Base-by-base conservation (phyloP, 2,797 vertebrate species). In the Eidolon dupreanum region DNA sequence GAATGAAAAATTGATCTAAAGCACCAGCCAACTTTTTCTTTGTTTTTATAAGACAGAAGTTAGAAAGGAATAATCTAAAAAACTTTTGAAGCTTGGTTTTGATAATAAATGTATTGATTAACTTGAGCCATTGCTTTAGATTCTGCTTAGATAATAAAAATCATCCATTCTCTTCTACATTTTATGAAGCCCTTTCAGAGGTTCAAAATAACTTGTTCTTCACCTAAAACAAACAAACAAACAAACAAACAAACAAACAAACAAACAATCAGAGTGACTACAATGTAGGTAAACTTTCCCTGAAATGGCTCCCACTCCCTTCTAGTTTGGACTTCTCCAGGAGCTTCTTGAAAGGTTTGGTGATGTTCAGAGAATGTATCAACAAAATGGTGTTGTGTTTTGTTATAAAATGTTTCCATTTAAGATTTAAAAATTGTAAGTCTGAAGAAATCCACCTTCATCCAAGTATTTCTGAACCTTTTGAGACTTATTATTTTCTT, bases 141-240 rank as follows among this genome's bases (percentile, higher is more conserved):
- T 83, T 96, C 61, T 96, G 22, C 43, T 71, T 86, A 79, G 31
- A 73, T 83, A 85, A 57, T 78, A 78, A 65, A 87, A 81, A 87
- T 33, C 5, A 87, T 33, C 5, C 5, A 11, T 33, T 82, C 19
- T 91, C 55, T 92, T 61, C 46, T 78, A 28, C 11, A 49, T 59
- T 13, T 70, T 49, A 66, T 78, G 78, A 75, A 88, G 49, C 9
- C 46, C 38, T 63, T 95, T 61, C 31, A 90, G n/a, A 82, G 10
- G 6, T 55, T 46, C 46, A 88, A 65, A 91, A 49, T 22, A 7
- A 88, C 82, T 82, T 82, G 4, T 17, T 66, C 55, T 95, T 82
- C 6, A 61, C 71, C 24, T 68, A 59, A 49, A 43, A 31, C 33
- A 49, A 31, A 8, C 33, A 33, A 33, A 33, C 33, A 8, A 68